phyloP scores from a whole-genome alignment of 2,888 invertebrate genomes.

The Drosophila melanosoma region DNA sequence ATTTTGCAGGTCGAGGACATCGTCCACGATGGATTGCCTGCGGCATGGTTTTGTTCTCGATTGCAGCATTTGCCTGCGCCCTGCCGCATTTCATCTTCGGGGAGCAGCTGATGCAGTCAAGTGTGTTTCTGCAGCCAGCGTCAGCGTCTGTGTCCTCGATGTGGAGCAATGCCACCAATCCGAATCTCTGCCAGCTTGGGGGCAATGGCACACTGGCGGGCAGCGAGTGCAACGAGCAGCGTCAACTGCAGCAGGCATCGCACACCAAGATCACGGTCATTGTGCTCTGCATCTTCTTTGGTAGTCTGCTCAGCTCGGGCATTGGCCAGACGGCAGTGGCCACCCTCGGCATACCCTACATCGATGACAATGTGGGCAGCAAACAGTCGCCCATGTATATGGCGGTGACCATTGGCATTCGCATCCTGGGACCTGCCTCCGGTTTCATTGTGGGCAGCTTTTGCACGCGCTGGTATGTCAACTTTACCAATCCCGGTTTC shows the following conservation, averaged over 20 bases:
- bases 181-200: slow-evolving; percentile 77
- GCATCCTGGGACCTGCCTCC: slow-evolving; percentile 95
- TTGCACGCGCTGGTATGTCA: slow-evolving; percentile 94
- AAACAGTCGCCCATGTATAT: slow-evolving; percentile 96
- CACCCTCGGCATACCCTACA: slow-evolving; percentile 96
- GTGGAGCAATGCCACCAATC: slow-evolving; percentile 61
- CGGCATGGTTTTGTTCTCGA: slow-evolving; percentile 95
- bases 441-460: slow-evolving; percentile 96
- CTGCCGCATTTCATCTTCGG: slow-evolving; percentile 95
- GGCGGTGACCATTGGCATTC: slow-evolving; percentile 96
- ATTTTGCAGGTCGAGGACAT: slow-evolving; percentile 96
- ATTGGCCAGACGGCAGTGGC: slow-evolving; percentile 97
- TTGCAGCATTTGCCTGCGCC: slow-evolving; percentile 94
- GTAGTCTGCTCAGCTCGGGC: slow-evolving; percentile 94
- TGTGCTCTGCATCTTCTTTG: slow-evolving; percentile 94
- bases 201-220: slow-evolving; percentile 62
- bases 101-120: slow-evolving; percentile 87
- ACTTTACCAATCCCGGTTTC: slow-evolving; percentile 91
- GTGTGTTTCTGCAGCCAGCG: slow-evolving; percentile 70
- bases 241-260: slow-evolving; percentile 88
- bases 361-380: slow-evolving; percentile 97
- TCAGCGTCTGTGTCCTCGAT: slow-evolving; percentile 10
- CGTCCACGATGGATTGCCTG: slow-evolving; percentile 97
- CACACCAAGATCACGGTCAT: slow-evolving; percentile 92
- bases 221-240: slow-evolving; percentile 87